Base-by-base conservation (phyloP, 2,888 invertebrate species). In the Unio delphinus region DNA sequence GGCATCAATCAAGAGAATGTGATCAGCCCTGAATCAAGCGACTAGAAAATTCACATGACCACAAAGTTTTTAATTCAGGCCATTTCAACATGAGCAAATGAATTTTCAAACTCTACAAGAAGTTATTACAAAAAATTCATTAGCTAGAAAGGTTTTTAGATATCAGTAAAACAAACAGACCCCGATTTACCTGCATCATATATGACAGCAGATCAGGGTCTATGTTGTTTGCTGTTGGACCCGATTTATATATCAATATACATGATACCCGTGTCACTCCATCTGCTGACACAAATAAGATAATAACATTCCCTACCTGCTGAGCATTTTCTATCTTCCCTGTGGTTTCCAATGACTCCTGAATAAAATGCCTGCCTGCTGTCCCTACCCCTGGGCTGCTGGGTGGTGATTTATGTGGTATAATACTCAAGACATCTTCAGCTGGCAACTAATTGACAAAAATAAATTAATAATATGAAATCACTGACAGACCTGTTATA, bases 291-390 rank as follows among this genome's bases (percentile, higher is more conserved):
- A 30, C 45, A 45, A 45, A 45, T 45, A 45, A 45, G 45, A 45
- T 45, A 45, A 45, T 18, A 63, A 55, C 23, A n/a, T 23, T n/a
- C 20, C n/a, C 67, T 77, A 90, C 90, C 87, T 90, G 90, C 69
- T 90, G 89, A 3, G 90, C 86, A 82, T 90, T 90, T 80, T 90
- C 90, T 65, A 90, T 87, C 74, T 87, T 89, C 30, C 84, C 83
- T 34, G 67, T 65, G 59, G 55, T 64, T n/a, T 61, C 66, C 20
- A 68, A 20, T 28, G 74, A 70, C 15, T 60, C 63, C 18, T 67
- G 62, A 26, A 67, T 45, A 20, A 76, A 66, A 34, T 74, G 72
- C 65, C 69, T 74, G 45, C 68, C 66, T 20, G 70, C 67, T 15
- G 72, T 72, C 45, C 67, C 72, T 64, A 61, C 55, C 6, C 57